Base-by-base conservation (phyloP, 2,113 vertebrate genomes). In the Hylia prasina region DNA sequence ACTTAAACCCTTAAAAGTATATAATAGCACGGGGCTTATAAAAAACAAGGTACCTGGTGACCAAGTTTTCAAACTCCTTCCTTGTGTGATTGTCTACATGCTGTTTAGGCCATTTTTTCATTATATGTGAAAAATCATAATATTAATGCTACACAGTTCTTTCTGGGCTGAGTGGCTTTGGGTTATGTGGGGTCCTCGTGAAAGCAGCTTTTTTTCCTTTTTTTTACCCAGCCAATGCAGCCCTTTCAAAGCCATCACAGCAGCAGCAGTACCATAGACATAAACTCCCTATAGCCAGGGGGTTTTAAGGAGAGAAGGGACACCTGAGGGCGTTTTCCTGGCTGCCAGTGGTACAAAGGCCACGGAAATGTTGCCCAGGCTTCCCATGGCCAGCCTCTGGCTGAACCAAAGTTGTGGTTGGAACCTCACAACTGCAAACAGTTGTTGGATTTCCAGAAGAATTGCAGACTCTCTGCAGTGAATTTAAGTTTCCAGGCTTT, bases 181-280 rank as follows among this genome's bases (percentile, higher is more conserved):
- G 25, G 47, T 56, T 71, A 14, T 10, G 8, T 5, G 33, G 61
- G 19, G 22, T 53, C 22, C 17, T 75, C 12, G 19, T 1, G 20
- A 48, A 65, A 71, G 22, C 40, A 87, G 31, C 4, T 18, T 28
- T 72, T 80, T 39, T 50, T 6, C 13, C 44, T 15, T 25, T 58
- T 53, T 25, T 58, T 37, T 25, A 57, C 13, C 14, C 20, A 11
- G 6, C 35, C 44, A 61, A 1, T 11, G 65, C 20, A 87, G 44
- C 17, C n/a, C 54, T 44, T 68, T 31, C 66, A 64, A 90, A 93
- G 58, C 6, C 33, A 20, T 3, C 13, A 24, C 20, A 86, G 25
- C 57, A 65, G 15, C 19, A 78, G 39, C 15, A 72, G 7, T 37
- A 37, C 31, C 22, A 15, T 0, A n/a, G n/a, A n/a, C n/a, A 0